Base-by-base conservation (phyloP, 2,113 vertebrate species). In the Empidonax alnorum region DNA sequence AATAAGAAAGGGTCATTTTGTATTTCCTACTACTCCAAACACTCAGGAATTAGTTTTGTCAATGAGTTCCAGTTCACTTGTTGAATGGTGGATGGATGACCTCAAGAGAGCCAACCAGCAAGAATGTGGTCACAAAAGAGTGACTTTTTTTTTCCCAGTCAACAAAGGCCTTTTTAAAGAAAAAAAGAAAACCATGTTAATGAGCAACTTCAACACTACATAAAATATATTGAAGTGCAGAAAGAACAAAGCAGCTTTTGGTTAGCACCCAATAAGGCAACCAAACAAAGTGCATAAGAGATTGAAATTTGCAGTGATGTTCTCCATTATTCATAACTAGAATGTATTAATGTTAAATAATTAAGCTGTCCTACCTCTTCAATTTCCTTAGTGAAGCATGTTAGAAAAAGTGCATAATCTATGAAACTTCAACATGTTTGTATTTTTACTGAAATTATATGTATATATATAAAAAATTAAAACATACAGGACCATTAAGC, bases 361-460 rank as follows among this genome's bases (percentile, higher is more conserved):
- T 97, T 94, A 96, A 89, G 71, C 97, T 97, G 96, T 99, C 99
- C 98, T 99, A 99, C 99, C 99, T 99, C 99, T 98, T 99, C 98
- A 97, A 99, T 99, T 98, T 99, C 99, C 99, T 99, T 98, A 97
- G 97, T 97, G 98, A 99, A 98, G 99, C 99, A 98, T 99, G 98
- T 98, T 97, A 96, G 98, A 98, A 98, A 97, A 98, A 99, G 98
- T 95, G 97, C 98, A 99, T 97, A 98, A 98, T 98, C 98, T 98
- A 98, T 97, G 98, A 95, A 94, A 98, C 63, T 84, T 96, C 91
- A 84, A 96, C 46, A 96, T 53, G 30, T 22, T 53, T 72, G 28
- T 11, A 72, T 55, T 72, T 72, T 53, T 41, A 55, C 49, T 53
- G 37, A 72, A 53, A 53, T 72, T 53, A 72, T 52, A 41, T 50